Evolutionary conservation across 2,888 invertebrate species (phyloP), one percentile per base, ranked within the genome.

Genomic region (Xestia sexstrigata): DNA sequence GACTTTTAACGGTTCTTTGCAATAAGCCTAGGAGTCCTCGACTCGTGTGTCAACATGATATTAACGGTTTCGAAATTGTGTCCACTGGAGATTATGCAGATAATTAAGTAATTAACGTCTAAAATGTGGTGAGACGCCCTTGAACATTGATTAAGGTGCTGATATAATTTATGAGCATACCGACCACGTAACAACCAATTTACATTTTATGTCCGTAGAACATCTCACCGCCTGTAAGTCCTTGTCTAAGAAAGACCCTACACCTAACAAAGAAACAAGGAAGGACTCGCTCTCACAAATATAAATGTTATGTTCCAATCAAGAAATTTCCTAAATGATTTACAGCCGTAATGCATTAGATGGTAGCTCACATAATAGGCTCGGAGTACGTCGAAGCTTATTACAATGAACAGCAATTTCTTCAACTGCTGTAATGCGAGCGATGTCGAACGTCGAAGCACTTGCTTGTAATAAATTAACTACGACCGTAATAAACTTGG

Each of bases 1-100:
- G 79, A 87, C 87, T 90, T 91, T 90, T 93, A 94, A 94, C 94
- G 94, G 94, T 93, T 77, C 85, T 77, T 73, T 84, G 87, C 91
- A 92, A 88, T 90, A 90, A 84, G 89, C 85, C 87, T 88, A 70
- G 65, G 35, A 71, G 45, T 77, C 39, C 20, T 55, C 68, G 65
- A 77, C 52, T 79, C 66, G 15, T 71, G 45, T 73, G 30, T 74
- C 62, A 77, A 69, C 65, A 49, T 67, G 26, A 49, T 76, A 76
- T 75, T 76, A 80, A 80, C 81, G 63, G 73, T 66, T 77, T 76
- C 39, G n/a, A 74, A 74, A 62, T 73, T 78, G 23, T 45, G 55
- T 9, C 60, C 30, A 62, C 17, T 47, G 11, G 6, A 26, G 45
- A 77, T 67, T 52, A 75, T 30, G 39, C 6, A 74, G 23, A 65